These are phyloP conservation scores for Neopipo cinnamomea DNA, from an alignment of 2,113 vertebrate genomes.

Conservation along the genomic window DNA sequence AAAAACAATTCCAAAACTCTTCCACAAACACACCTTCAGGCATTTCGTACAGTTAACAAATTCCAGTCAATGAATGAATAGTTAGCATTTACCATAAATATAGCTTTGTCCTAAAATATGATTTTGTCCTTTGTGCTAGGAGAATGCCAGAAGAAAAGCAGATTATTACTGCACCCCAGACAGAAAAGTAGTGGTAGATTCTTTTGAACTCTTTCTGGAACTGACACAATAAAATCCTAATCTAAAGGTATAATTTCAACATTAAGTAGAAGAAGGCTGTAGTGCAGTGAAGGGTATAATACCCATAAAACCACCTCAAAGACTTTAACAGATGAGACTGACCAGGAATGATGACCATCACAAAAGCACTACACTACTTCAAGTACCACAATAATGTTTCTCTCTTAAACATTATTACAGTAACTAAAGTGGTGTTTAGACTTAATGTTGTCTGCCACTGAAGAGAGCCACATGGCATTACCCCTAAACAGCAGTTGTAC, in stretches of 20 bases:
- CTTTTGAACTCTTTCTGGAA: neutral
- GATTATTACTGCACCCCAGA: neutral
- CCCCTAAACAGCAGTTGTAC: neutral
- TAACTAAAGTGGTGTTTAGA: neutral
- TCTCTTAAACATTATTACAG: neutral
- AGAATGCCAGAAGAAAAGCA: neutral
- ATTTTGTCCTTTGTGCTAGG: neutral
- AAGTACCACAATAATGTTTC: neutral
- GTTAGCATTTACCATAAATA: neutral
- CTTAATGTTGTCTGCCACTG: neutral
- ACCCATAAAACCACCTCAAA: neutral
- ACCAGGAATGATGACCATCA: neutral
- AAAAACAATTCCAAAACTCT: neutral
- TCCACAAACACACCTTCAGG: neutral
- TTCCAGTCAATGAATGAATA: constrained; percentile 21
- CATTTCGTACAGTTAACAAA: neutral
- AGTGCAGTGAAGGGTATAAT: neutral
- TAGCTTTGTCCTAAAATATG: neutral
- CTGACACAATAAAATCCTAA: neutral
- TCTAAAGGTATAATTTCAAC: neutral
- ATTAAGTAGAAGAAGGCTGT: neutral
- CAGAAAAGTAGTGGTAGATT: neutral
- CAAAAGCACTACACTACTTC: neutral
- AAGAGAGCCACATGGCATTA: neutral
- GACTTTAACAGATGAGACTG: neutral